Percentiles rank a stretch among this genome's conserved stretches.
phyloP scores from a whole-genome alignment of 2,888 invertebrate genomes.

The Schizaphis graminum region DNA sequence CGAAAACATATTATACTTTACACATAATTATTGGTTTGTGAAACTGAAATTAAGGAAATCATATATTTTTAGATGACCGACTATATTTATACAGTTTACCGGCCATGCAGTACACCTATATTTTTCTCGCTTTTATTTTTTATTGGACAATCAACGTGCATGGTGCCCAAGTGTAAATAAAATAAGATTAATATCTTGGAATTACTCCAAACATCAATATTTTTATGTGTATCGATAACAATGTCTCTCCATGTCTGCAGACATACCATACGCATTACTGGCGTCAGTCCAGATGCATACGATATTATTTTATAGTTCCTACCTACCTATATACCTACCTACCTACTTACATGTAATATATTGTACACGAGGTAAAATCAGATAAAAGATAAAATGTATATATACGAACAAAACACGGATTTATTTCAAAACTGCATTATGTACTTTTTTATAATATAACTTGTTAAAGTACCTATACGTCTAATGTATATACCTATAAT shows the following conservation, averaged over 20 bases:
- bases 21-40: background rate
- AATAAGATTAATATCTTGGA: background rate
- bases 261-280: background rate
- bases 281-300: slow-evolving; percentile 33
- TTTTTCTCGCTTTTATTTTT: background rate
- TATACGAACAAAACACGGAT: background rate
- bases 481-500: background rate
- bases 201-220: background rate
- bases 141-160: background rate
- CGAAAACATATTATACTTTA: background rate
- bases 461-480: background rate
- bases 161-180: background rate
- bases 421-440: background rate
- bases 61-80: background rate
- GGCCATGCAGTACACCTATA: background rate
- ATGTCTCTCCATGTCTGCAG: background rate
- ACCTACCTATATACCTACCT: background rate
- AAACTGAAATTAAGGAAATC: background rate
- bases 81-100: background rate
- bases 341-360: background rate
- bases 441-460: background rate
- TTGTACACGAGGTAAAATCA: background rate
- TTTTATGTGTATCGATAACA: background rate
- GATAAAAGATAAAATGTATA: background rate
- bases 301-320: background rate